Evolutionary conservation across 92 coral and sea anemone species (phyloP).

Genomic region (Palythoa grandiflora): DNA sequence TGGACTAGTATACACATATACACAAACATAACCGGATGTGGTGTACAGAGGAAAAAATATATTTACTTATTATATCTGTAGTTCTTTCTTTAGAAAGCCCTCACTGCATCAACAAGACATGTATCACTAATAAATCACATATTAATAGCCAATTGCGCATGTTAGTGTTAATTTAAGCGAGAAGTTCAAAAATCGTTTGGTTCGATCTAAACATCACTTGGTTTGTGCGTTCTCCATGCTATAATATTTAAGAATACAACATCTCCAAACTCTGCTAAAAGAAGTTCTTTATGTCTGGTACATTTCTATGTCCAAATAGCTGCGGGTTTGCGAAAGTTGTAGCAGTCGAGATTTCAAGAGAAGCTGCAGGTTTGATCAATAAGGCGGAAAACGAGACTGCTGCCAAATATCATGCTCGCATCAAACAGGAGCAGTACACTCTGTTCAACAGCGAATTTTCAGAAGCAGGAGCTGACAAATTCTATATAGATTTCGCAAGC

Average conservation of each 20-base stretch:
- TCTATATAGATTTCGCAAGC: neutral
- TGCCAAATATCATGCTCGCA: too few relatives aligned
- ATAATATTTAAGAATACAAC: too few relatives aligned
- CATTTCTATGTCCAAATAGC: too few relatives aligned
- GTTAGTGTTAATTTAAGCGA: neutral
- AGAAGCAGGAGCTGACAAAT: neutral
- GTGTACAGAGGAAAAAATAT: neutral
- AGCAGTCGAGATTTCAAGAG: too few relatives aligned
- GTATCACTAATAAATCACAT: neutral
- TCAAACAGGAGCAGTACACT: too few relatives aligned
- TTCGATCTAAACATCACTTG: neutral
- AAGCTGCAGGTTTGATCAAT: too few relatives aligned
- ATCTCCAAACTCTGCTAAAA: too few relatives aligned
- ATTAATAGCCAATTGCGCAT: neutral
- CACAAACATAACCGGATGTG: conserved; percentile 13
- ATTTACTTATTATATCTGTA: neutral
- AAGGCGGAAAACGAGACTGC: too few relatives aligned
- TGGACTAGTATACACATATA: neutral
- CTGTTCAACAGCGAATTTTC: neutral
- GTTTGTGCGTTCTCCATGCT: too few relatives aligned
- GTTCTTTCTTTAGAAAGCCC: neutral
- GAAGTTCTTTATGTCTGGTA: too few relatives aligned
- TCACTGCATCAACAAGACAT: neutral
- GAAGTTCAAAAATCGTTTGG: neutral
- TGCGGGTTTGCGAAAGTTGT: too few relatives aligned